These are phyloP conservation scores for Datnioides undecimradiatus DNA, from an alignment of 2,113 vertebrate genomes.

Conservation along the genomic window DNA sequence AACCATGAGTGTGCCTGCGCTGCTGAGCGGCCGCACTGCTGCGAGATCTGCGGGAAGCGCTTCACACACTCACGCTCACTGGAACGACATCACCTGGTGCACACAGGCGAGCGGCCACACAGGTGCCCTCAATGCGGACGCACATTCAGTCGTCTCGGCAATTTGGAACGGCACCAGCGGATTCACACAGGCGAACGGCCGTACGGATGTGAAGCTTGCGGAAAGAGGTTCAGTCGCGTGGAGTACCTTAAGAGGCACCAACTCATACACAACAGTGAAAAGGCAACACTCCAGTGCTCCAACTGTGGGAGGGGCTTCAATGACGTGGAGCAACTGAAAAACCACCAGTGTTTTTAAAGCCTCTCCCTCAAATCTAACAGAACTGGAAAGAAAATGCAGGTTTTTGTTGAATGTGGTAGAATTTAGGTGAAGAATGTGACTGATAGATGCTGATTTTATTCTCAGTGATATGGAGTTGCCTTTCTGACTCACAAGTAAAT, in stretches of 20 bases:
- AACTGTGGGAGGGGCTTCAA: constrained; percentile 86
- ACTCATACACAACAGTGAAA: constrained; percentile 81
- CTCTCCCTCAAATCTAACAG: neutral
- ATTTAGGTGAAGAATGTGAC: constrained; percentile 39
- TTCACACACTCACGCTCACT: constrained; percentile 94
- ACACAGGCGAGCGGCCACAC: constrained; percentile 89
- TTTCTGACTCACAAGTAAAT: neutral
- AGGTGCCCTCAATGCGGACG: constrained; percentile 84
- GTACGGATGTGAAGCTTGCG: constrained; percentile 87
- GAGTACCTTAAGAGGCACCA: constrained; percentile 89
- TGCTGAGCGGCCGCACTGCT: constrained; percentile 91
- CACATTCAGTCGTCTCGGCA: constrained; percentile 86
- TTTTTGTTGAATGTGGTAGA: constrained; percentile 42
- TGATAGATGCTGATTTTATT: constrained; percentile 22
- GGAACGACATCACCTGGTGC: constrained; percentile 93
- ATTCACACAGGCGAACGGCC: constrained; percentile 88
- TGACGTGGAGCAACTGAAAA: constrained; percentile 84
- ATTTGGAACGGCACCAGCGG: constrained; percentile 87
- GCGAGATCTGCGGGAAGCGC: constrained; percentile 91
- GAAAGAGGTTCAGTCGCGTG: constrained; percentile 89
- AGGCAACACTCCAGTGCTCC: constrained; percentile 82
- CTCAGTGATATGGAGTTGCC: constrained; percentile 13
- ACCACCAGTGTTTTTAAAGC: constrained; percentile 82
- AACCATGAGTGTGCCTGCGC: constrained; percentile 91
- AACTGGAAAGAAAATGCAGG: constrained; percentile 18